Conservation (phyloP, 2,113 vertebrate species). For the Rhadina sibilatrix region DNA sequence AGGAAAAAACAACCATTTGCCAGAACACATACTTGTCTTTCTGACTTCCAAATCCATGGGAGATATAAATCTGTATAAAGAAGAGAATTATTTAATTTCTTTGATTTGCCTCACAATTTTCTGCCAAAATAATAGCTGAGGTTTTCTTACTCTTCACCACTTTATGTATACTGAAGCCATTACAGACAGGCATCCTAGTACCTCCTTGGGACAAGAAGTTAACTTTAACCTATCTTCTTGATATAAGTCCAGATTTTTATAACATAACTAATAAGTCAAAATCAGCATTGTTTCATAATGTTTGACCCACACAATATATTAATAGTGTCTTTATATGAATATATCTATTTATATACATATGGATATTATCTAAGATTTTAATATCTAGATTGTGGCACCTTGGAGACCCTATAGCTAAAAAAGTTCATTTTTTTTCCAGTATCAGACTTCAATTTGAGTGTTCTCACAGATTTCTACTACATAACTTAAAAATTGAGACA, state of each 20-base stretch:
- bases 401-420: neutral
- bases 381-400: neutral
- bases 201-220: neutral
- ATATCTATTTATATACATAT: neutral
- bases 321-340: fast-evolving
- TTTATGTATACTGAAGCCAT: neutral
- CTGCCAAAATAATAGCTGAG: conserved; percentile 4
- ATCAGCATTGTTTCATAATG: neutral
- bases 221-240: neutral
- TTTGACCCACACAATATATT: neutral
- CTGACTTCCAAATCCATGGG: conserved; percentile 25
- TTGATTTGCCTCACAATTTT: conserved; percentile 8
- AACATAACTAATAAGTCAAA: neutral
- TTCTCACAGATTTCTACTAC: neutral
- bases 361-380: neutral
- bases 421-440: neutral
- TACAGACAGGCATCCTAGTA: neutral
- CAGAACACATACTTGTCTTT: conserved; percentile 38
- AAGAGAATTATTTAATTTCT: neutral
- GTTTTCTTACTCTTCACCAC: neutral
- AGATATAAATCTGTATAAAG: conserved; percentile 5
- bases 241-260: neutral
- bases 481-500: neutral
- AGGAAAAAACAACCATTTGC: conserved; percentile 14
- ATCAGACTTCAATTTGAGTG: neutral